These are phyloP conservation scores for Arrhamphus sclerolepis DNA, from an alignment of 2,797 vertebrate species.

Conservation along the genomic window DNA sequence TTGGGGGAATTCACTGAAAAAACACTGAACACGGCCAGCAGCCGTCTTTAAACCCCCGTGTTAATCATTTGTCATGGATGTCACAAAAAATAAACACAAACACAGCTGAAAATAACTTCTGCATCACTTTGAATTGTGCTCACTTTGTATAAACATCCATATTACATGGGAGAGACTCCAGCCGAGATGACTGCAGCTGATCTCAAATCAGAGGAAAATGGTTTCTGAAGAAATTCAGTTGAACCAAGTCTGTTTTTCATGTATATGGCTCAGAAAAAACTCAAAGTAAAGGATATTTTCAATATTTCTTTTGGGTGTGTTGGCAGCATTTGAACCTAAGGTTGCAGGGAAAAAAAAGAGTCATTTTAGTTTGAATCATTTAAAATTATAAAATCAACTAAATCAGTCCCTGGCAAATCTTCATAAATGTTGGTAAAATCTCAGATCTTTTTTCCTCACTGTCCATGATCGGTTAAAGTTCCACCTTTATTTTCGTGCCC, in stretches of 20 bases:
- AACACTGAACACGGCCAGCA: constrained; percentile 17
- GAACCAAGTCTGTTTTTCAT: not conserved
- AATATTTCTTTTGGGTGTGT: not conserved
- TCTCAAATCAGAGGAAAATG: constrained; percentile 4
- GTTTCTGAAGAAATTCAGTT: not conserved
- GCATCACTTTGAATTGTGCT: constrained; percentile 16
- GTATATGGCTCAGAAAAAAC: not conserved
- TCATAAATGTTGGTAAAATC: too few relatives aligned
- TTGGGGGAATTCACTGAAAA: constrained; percentile 6
- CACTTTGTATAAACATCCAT: not conserved
- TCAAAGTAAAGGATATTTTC: not conserved
- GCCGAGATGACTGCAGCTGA: not conserved
- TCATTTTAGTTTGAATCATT: too few relatives aligned
- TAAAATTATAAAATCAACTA: too few relatives aligned
- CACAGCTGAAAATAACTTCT: constrained; percentile 2
- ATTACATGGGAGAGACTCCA: not conserved
- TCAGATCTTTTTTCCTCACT: too few relatives aligned
- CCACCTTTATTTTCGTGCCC: not conserved
- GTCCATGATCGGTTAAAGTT: not conserved
- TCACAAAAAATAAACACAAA: constrained; percentile 7
- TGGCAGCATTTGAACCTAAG: not conserved
- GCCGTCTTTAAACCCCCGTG: not conserved
- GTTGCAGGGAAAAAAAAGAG: not conserved
- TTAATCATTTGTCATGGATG: constrained; percentile 5
- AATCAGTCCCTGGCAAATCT: too few relatives aligned